Evolutionary conservation across 2,797 vertebrate genomes (phyloP).

Genomic region (Hipposideros larvatus): DNA sequence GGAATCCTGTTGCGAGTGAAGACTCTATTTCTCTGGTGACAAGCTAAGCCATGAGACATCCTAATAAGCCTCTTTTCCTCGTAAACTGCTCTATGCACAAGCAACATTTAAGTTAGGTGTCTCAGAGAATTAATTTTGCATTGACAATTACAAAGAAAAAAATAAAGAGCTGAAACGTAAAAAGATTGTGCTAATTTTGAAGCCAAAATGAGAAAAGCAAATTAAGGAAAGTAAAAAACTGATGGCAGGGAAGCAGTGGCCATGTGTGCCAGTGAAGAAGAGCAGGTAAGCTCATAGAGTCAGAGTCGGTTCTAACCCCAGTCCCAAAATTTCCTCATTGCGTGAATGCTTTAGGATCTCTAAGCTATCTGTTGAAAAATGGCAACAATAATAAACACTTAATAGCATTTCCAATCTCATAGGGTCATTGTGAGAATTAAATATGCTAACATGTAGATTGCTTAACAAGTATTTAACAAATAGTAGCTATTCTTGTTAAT

Average conservation of each 20-base stretch:
- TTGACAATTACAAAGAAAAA: background rate
- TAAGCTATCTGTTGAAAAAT: background rate
- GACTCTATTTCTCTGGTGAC: background rate
- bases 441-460: background rate
- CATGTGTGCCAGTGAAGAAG: background rate
- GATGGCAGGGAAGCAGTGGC: background rate
- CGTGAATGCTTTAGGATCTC: background rate
- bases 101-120: background rate
- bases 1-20: background rate
- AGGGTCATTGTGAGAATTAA: background rate
- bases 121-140: background rate
- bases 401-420: background rate
- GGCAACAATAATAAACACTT: background rate
- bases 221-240: background rate
- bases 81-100: background rate
- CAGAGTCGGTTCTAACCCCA: background rate
- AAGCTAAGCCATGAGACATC: background rate
- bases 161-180: background rate
- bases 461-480: conserved; percentile 28
- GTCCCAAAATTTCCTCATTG: background rate
- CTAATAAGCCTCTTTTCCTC: background rate
- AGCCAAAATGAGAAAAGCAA: background rate
- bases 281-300: too few species aligned
- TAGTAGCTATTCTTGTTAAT: background rate
- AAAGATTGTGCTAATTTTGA: background rate